Conservation (phyloP, 2,888 invertebrate species). For the Drepanosiphum platanoidis region DNA sequence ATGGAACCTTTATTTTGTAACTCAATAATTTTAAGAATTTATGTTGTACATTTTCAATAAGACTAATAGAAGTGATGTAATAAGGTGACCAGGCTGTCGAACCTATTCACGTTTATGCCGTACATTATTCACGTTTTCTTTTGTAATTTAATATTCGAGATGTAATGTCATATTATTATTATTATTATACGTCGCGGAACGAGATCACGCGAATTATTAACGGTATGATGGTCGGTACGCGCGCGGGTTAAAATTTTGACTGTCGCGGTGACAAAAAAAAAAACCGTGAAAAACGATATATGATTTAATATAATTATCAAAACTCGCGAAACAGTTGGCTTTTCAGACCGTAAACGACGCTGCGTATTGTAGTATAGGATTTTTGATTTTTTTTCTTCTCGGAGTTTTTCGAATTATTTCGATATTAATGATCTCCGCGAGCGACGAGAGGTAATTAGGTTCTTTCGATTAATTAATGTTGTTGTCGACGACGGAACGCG, state of each 20-base stretch:
- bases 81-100: too few relatives aligned
- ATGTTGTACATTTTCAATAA: too few relatives aligned
- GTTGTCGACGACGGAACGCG: neutral
- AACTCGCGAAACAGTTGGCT: slow-evolving; percentile 6
- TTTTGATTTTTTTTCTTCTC: neutral
- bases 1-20: too few relatives aligned
- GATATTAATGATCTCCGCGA: slow-evolving; percentile 2
- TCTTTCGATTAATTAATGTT: slow-evolving; percentile 23
- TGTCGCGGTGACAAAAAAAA: slow-evolving; percentile 3
- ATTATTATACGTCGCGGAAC: neutral
- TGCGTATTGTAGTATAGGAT: too few relatives aligned
- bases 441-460: slow-evolving; percentile 7
- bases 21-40: too few relatives aligned
- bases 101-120: too few relatives aligned
- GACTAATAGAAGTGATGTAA: too few relatives aligned
- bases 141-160: slow-evolving; percentile 29
- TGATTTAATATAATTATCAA: neutral
- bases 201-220: neutral
- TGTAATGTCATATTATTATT: slow-evolving; percentile 4
- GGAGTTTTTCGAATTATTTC: neutral
- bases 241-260: neutral
- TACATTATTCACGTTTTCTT: neutral
- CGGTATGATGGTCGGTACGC: neutral
- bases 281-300: neutral
- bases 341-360: slow-evolving; percentile 22